phyloP scores from a whole-genome alignment of 2,888 invertebrate species.

The Acholoe squamosa region DNA sequence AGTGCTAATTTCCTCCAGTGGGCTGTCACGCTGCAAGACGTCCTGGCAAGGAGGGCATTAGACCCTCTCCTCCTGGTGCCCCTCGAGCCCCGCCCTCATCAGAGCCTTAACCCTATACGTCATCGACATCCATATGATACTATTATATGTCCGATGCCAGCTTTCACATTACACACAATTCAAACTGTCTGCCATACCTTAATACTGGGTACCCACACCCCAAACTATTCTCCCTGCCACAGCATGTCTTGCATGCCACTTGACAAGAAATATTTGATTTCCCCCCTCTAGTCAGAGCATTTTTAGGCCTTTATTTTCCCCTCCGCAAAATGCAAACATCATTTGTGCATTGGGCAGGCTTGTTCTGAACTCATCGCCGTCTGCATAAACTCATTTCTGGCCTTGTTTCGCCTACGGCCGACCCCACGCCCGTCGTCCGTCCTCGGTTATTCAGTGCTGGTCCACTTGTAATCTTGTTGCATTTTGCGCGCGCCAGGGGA shows the following conservation, averaged over 20 bases:
- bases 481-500: slow-evolving; percentile 58
- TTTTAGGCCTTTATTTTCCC: slow-evolving; percentile 56
- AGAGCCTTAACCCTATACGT: background rate
- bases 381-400: slow-evolving; percentile 59
- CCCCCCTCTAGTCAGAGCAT: background rate
- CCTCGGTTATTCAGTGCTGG: slow-evolving; percentile 60
- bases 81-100: background rate
- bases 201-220: background rate
- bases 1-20: slow-evolving; percentile 46
- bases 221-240: background rate
- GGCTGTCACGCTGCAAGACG: slow-evolving; percentile 52
- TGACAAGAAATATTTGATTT: slow-evolving; percentile 50
- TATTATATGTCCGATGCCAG: background rate
- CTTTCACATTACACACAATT: background rate
- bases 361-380: slow-evolving; percentile 44
- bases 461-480: slow-evolving; percentile 62
- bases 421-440: slow-evolving; percentile 16
- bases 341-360: slow-evolving; percentile 57
- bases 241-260: slow-evolving; percentile 22
- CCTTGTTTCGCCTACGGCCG: slow-evolving; percentile 50
- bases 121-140: background rate
- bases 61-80: background rate
- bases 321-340: slow-evolving; percentile 57
- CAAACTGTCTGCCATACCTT: background rate
- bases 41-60: slow-evolving; percentile 49